Conservation (phyloP, 1,140 invertebrate genomes). For the Drosophila sp. region DNA sequence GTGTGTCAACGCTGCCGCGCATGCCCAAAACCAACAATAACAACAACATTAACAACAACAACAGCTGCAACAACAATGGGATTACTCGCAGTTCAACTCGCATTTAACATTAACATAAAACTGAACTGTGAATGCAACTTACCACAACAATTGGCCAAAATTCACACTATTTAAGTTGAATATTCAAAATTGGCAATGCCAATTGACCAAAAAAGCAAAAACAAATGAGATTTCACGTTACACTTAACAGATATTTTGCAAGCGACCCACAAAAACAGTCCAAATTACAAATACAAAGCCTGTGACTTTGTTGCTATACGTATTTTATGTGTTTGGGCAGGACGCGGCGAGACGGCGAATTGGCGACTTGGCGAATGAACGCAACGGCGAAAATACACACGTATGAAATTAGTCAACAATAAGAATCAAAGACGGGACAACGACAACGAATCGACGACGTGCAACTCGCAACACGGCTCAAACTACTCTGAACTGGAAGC, state of each 20-base stretch:
- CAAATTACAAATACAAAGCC: conserved; percentile 21
- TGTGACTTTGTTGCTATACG: conserved; percentile 3
- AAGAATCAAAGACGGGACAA: conserved; percentile 8
- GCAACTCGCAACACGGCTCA: conserved; percentile 68
- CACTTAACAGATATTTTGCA: conserved; percentile 59
- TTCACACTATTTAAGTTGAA: conserved; percentile 43
- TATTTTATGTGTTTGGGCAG: conserved; percentile 30
- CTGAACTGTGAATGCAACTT: conserved; percentile 63
- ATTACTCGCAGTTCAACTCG: conserved; percentile 9
- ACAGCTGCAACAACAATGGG: conserved; percentile 14
- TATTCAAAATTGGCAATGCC: conserved; percentile 39
- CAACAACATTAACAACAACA: conserved; percentile 43
- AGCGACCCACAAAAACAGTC: conserved; percentile 38
- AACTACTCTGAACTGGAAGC: conserved; percentile 64
- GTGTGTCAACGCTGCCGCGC: conserved; percentile 75
- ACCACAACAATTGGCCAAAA: conserved; percentile 58
- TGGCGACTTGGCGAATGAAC: conserved; percentile 16
- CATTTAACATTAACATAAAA: background rate
- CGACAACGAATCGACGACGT: conserved; percentile 54
- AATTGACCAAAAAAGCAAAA: conserved; percentile 44
- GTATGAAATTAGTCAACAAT: no score
- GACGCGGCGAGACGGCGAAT: conserved; percentile 48
- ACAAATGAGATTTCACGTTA: conserved; percentile 69
- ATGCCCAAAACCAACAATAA: conserved; percentile 63
- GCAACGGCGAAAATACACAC: background rate